A percentile compares a stretch with the other conserved stretches of the same genome.
Conservation (phyloP, 1,140 invertebrate genomes). For the Drosophila sucinea region DNA sequence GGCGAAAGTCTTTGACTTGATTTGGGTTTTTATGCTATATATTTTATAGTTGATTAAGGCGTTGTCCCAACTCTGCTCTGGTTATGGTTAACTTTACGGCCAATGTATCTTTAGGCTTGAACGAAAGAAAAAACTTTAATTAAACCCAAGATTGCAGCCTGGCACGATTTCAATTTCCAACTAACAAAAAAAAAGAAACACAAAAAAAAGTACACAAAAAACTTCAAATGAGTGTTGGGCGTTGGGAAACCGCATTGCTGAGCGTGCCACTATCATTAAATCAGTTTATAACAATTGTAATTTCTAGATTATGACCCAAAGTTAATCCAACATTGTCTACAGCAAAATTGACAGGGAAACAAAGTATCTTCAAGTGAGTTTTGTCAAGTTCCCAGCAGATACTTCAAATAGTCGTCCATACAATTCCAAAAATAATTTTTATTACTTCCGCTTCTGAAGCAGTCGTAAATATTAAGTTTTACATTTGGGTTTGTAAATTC, state of each 20-base stretch:
- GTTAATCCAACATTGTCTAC: constrained; percentile 12
- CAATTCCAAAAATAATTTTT: background rate
- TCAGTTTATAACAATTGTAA: constrained; percentile 26
- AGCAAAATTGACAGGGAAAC: background rate
- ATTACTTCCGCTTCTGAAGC: background rate
- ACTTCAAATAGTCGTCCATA: background rate
- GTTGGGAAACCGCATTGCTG: constrained; percentile 35
- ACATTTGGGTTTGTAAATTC: background rate
- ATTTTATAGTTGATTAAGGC: constrained; percentile 46
- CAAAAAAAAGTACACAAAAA: background rate
- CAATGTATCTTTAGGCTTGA: constrained; percentile 33
- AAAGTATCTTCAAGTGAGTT: constrained; percentile 6
- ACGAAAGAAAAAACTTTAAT: constrained; percentile 57
- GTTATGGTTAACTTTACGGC: constrained; percentile 25
- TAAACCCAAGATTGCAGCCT: constrained; percentile 61
- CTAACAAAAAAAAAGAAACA: constrained; percentile 26
- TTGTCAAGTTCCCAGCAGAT: background rate
- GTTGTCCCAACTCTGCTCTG: constrained; percentile 57
- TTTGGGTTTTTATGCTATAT: constrained; percentile 40
- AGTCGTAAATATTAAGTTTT: background rate
- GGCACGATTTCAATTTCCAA: constrained; percentile 68
- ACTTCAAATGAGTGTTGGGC: constrained; percentile 10
- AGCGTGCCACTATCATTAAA: constrained; percentile 55
- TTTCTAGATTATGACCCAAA: constrained; percentile 29
- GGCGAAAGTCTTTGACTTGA: constrained; percentile 67